Evolutionary conservation across 1,140 invertebrate species (phyloP), one percentile per base, ranked within the genome.

Genomic region (Philotrypesis tridentata): DNA sequence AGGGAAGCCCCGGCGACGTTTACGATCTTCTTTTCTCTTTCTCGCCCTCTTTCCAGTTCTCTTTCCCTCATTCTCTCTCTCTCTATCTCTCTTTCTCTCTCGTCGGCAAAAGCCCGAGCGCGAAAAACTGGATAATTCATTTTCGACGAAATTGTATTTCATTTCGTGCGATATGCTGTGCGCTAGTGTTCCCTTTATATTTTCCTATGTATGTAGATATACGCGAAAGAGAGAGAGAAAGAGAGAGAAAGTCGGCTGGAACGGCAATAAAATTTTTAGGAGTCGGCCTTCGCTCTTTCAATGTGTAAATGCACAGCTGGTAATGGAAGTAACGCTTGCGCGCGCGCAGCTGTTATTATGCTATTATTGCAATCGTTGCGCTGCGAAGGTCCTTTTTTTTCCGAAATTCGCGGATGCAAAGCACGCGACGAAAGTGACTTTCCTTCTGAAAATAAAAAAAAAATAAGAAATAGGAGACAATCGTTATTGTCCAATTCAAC

Each of bases 61-160:
- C n/a, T n/a, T n/a, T n/a, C n/a, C n/a, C n/a, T n/a, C n/a, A n/a
- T n/a, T n/a, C n/a, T n/a, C n/a, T n/a, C n/a, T n/a, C n/a, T n/a
- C n/a, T n/a, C n/a, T n/a, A n/a, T n/a, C n/a, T n/a, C n/a, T n/a
- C n/a, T n/a, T n/a, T n/a, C n/a, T n/a, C n/a, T n/a, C 67, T 71
- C 77, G 67, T 79, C 48, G 48, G n/a, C n/a, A 55, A 55, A n/a
- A 17, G 55, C 40, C 23, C 33, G 60, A 33, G 71, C 71, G 79
- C 71, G 60, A 71, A 80, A 80, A 80, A 55, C 61, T 17, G 60
- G 71, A 80, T 80, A 60, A 74, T 74, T 80, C 72, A 80, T 80
- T 80, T 80, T 80, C 14, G 33, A 31, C 27, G 71, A 67, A 80
- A 80, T 74, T 74, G 71, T 71, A 67, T 80, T 74, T 80, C 79